Conservation (phyloP, 2,113 vertebrate species). For the Dipodomys merriami region DNA sequence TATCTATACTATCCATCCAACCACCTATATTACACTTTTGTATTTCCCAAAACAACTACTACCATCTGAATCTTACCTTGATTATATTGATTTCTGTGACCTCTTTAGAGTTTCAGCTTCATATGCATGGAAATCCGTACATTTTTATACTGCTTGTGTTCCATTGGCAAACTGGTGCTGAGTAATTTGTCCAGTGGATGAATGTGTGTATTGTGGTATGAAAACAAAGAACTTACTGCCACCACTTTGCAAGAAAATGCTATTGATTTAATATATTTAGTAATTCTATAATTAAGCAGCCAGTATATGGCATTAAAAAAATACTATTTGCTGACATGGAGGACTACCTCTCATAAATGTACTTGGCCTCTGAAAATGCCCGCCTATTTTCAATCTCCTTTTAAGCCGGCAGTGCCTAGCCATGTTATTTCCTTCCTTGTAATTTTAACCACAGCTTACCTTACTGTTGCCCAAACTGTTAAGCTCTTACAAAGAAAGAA, state of each 20-base stretch:
- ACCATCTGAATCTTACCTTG: neutral
- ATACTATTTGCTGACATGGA: neutral
- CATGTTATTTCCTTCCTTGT: neutral
- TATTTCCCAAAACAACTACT: neutral
- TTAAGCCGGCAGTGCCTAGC: neutral
- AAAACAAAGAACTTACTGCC: neutral
- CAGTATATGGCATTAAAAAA: neutral
- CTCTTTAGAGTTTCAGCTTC: neutral
- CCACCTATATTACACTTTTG: neutral
- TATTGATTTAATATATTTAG: neutral
- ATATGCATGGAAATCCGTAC: neutral
- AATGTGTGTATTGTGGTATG: neutral
- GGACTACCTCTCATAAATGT: neutral
- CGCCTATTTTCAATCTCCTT: neutral
- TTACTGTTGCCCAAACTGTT: neutral
- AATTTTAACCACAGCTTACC: neutral
- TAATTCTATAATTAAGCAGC: neutral
- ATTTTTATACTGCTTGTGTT: neutral
- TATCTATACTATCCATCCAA: too few species aligned
- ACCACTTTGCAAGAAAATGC: neutral
- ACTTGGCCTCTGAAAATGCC: neutral
- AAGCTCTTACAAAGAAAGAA: neutral
- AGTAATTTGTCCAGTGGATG: neutral
- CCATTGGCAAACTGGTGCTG: neutral
- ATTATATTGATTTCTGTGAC: neutral